Conservation (phyloP, 2,888 invertebrate species). For the Aleiodes testaceus region DNA sequence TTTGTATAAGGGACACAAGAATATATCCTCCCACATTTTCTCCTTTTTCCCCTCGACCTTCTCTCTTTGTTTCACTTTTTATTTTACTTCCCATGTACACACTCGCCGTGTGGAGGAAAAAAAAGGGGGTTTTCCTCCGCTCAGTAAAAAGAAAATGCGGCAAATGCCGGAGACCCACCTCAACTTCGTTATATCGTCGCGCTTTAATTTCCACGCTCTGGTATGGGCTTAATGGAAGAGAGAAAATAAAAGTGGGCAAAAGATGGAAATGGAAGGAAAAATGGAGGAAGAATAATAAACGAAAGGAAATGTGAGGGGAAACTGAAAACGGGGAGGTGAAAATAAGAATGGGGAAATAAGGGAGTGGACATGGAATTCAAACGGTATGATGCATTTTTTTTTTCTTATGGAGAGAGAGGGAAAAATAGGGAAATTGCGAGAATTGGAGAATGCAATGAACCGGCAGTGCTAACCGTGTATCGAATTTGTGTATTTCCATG, state of each 20-base stretch:
- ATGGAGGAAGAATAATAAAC: slow-evolving; percentile 26
- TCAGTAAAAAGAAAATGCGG: slow-evolving; percentile 58
- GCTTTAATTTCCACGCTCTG: slow-evolving; percentile 59
- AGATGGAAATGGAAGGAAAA: slow-evolving; percentile 32
- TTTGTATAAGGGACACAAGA: no score
- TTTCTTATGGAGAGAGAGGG: slow-evolving; percentile 5
- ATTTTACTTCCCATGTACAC: not conserved
- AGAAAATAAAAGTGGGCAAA: slow-evolving; percentile 20
- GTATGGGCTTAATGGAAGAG: slow-evolving; percentile 14
- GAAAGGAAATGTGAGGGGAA: slow-evolving; percentile 32
- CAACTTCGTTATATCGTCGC: slow-evolving; percentile 60
- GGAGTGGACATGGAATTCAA: slow-evolving; percentile 32
- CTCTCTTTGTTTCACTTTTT: slow-evolving; percentile 19
- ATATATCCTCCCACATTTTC: no score
- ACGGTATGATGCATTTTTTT: slow-evolving; percentile 13
- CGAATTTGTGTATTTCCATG: slow-evolving; percentile 28
- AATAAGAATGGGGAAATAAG: slow-evolving; percentile 13
- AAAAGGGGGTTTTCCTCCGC: slow-evolving; percentile 8
- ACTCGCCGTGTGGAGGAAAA: slow-evolving; percentile 6
- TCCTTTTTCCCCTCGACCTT: slow-evolving; percentile 10
- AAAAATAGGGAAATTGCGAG: slow-evolving; percentile 21
- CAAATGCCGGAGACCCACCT: slow-evolving; percentile 55
- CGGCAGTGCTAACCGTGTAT: slow-evolving; percentile 16
- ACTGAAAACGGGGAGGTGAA: not conserved
- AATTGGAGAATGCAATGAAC: slow-evolving; percentile 40